Evolutionary conservation across 2,113 vertebrate genomes (phyloP).

Genomic region (Podarcis raffonei): DNA sequence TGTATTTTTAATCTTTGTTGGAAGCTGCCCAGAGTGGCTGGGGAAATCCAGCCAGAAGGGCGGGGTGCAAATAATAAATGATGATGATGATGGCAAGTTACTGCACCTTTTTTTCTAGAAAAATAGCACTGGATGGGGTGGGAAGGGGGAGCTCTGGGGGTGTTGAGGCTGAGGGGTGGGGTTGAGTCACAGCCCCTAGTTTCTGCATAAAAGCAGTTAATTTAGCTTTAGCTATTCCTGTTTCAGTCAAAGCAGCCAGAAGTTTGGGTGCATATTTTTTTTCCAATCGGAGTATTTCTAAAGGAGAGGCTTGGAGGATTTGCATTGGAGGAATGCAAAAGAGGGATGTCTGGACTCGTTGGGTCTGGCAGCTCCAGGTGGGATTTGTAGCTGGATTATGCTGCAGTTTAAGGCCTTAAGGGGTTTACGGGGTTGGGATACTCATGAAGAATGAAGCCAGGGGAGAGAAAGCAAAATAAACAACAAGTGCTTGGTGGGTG

Average conservation of each 20-base stretch:
- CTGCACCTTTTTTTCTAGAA: no score
- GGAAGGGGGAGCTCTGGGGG: no score
- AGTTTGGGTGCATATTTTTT: no score
- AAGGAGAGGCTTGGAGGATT: not conserved
- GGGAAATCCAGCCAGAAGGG: no score
- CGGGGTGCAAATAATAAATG: no score
- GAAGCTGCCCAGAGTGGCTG: no score
- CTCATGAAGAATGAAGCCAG: not conserved
- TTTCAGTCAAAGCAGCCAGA: not conserved
- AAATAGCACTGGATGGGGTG: no score
- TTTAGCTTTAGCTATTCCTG: no score
- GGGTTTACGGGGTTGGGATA: not conserved
- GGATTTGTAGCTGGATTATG: constrained; percentile 18
- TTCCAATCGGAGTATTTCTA: not conserved
- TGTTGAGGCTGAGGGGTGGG: no score
- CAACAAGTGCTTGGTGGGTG: not conserved
- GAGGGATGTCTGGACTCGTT: constrained; percentile 1
- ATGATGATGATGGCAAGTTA: no score
- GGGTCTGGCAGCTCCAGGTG: not conserved
- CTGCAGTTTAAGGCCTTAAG: not conserved
- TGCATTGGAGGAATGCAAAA: not conserved
- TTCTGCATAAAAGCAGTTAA: not conserved
- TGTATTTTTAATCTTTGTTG: no score
- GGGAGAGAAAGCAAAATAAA: not conserved
- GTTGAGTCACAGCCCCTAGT: no score